These are phyloP conservation scores for Drosophila cardini DNA, from an alignment of 1,140 invertebrate genomes.

Conservation along the genomic window DNA sequence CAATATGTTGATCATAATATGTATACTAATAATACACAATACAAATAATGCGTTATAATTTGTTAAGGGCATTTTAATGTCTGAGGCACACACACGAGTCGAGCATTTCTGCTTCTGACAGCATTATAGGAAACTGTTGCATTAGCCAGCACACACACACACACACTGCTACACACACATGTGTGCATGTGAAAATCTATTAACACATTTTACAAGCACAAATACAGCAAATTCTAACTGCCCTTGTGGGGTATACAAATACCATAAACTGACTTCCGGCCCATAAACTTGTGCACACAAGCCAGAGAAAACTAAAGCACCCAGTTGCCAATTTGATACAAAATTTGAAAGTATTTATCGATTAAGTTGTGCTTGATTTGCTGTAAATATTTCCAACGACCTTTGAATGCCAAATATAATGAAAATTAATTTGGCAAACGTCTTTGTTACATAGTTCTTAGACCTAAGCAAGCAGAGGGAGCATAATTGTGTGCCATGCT, in stretches of 20 bases:
- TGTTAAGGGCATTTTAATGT: slow-evolving; percentile 64
- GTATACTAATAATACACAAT: neutral
- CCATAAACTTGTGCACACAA: slow-evolving; percentile 58
- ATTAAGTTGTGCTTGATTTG: neutral
- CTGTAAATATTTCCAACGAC: slow-evolving; percentile 29
- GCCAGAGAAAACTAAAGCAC: neutral
- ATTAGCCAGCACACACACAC: slow-evolving; percentile 7
- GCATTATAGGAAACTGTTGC: slow-evolving; percentile 15
- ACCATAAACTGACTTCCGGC: slow-evolving; percentile 71
- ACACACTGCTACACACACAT: neutral
- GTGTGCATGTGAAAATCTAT: slow-evolving; percentile 70
- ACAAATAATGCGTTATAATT: slow-evolving; percentile 69
- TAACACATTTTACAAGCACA: slow-evolving; percentile 79
- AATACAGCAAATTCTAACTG: slow-evolving; percentile 57
- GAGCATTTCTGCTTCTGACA: neutral
- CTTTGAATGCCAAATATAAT: slow-evolving; percentile 19
- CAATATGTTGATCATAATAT: slow-evolving; percentile 3
- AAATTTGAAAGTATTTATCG: neutral
- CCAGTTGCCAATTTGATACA: slow-evolving; percentile 25
- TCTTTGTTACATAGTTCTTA: slow-evolving; percentile 51
- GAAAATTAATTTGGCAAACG: slow-evolving; percentile 67
- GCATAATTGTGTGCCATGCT: slow-evolving; percentile 21
- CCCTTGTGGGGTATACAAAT: slow-evolving; percentile 50
- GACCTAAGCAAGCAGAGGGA: slow-evolving; percentile 30
- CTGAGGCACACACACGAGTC: slow-evolving; percentile 1